These are phyloP conservation scores for Conops quadrifasciatus DNA, from an alignment of 2,888 invertebrate species.

Conservation along the genomic window DNA sequence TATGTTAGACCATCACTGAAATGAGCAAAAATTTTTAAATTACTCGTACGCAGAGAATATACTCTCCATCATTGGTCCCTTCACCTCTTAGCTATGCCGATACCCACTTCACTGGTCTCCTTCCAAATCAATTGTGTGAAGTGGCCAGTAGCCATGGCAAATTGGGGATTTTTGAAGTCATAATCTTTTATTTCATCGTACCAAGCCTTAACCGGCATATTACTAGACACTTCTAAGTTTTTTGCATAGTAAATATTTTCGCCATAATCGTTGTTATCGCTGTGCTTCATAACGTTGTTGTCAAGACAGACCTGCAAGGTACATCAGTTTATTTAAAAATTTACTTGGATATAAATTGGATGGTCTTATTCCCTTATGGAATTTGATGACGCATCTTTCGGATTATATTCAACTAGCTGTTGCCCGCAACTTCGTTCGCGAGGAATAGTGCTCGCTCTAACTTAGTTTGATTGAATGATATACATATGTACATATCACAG, in stretches of 20 bases:
- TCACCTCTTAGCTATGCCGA: constrained; percentile 70
- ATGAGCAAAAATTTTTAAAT: constrained; percentile 4
- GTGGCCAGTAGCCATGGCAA: constrained; percentile 77
- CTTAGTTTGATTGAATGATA: no score
- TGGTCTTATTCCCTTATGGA: no score
- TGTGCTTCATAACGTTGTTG: constrained; percentile 74
- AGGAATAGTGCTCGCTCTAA: no score
- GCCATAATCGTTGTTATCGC: constrained; percentile 80
- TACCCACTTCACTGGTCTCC: constrained; percentile 76
- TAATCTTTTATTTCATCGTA: constrained; percentile 78
- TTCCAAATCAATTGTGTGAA: constrained; percentile 88
- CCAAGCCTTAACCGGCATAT: constrained; percentile 69
- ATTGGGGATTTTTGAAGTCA: constrained; percentile 71
- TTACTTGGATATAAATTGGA: no score
- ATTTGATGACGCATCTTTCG: no score
- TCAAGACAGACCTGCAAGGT: constrained; percentile 50
- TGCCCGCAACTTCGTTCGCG: no score
- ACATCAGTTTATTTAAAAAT: neutral
- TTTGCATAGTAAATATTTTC: constrained; percentile 85
- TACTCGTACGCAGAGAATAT: no score
- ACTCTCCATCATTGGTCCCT: constrained; percentile 13
- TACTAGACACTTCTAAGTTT: constrained; percentile 71
- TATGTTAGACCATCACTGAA: constrained; percentile 69
- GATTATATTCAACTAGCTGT: no score
- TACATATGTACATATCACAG: no score